Percentiles rank a stretch among this genome's conserved stretches.
Conservation (phyloP, 1,140 invertebrate genomes). For the Scaptomyza montana region DNA sequence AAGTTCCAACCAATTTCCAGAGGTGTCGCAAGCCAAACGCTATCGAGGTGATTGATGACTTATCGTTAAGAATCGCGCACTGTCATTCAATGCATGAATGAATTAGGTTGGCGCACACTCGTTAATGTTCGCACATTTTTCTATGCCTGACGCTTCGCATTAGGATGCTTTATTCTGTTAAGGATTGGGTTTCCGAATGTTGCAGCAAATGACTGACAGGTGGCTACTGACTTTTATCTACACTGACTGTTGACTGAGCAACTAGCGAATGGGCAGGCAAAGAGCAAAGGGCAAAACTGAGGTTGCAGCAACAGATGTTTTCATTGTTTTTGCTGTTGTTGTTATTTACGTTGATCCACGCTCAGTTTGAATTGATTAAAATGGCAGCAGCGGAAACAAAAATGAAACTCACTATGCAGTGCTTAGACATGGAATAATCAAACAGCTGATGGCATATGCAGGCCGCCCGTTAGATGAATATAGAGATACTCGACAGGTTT, state of each 20-base stretch:
- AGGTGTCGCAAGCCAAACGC: not conserved
- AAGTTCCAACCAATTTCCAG: not conserved
- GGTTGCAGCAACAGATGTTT: constrained; percentile 4
- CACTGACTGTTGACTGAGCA: not conserved
- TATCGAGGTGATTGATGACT: not conserved
- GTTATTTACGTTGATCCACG: constrained; percentile 10
- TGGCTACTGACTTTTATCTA: not conserved
- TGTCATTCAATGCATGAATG: not conserved
- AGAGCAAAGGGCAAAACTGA: not conserved
- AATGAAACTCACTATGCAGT: constrained; percentile 31
- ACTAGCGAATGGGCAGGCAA: constrained; percentile 9
- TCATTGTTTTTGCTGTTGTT: constrained; percentile 13
- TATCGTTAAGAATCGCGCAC: no score
- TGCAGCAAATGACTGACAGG: constrained; percentile 5
- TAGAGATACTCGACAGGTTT: constrained; percentile 2
- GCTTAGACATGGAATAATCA: constrained; percentile 26
- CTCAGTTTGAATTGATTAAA: constrained; percentile 71
- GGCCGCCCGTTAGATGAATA: not conserved
- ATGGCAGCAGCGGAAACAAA: constrained; percentile 52
- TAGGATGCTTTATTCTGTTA: not conserved
- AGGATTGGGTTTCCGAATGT: not conserved
- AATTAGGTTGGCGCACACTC: not conserved
- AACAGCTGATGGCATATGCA: constrained; percentile 19
- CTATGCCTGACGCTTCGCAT: not conserved
- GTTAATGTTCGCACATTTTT: constrained; percentile 3